These are phyloP conservation scores for Myiotriccus ornatus DNA, from an alignment of 2,797 vertebrate genomes.

Conservation along the genomic window DNA sequence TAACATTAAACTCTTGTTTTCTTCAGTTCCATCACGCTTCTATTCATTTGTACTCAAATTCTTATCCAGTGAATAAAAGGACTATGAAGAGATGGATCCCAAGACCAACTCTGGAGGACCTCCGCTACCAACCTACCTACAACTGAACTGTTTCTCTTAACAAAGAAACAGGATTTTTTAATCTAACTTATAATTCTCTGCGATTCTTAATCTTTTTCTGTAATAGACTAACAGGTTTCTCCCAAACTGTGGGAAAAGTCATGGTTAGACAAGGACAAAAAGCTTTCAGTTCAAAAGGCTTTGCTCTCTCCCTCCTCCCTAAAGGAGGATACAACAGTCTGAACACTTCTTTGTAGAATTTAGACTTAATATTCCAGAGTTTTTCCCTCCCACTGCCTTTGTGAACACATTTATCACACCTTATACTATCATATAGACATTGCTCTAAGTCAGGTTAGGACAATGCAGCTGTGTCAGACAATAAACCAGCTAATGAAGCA, in stretches of 20 bases:
- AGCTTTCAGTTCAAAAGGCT: not conserved
- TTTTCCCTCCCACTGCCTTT: not conserved
- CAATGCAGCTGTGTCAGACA: not conserved
- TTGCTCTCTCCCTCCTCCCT: not conserved
- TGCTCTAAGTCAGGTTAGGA: not conserved
- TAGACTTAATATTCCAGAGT: not conserved
- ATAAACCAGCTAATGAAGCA: not conserved
- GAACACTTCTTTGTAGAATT: not conserved
- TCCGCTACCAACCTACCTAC: not conserved
- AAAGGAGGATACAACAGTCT: not conserved
- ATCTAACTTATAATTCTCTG: not conserved
- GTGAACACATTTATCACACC: not conserved
- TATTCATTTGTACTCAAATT: not conserved
- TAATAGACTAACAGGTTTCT: not conserved
- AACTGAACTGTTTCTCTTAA: not conserved
- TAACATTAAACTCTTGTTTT: fast-evolving
- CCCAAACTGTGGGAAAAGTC: not conserved
- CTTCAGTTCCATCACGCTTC: not conserved
- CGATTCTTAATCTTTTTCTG: not conserved
- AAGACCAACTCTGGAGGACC: not conserved
- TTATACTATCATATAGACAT: not conserved
- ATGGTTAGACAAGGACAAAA: not conserved
- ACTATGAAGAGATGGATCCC: not conserved
- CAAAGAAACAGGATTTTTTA: not conserved
- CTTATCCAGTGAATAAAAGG: not conserved